A percentile compares a stretch with the other conserved stretches of the same genome.
Evolutionary conservation across 2,797 vertebrate species (phyloP).

Genomic region (Hephaestus fuliginosus): DNA sequence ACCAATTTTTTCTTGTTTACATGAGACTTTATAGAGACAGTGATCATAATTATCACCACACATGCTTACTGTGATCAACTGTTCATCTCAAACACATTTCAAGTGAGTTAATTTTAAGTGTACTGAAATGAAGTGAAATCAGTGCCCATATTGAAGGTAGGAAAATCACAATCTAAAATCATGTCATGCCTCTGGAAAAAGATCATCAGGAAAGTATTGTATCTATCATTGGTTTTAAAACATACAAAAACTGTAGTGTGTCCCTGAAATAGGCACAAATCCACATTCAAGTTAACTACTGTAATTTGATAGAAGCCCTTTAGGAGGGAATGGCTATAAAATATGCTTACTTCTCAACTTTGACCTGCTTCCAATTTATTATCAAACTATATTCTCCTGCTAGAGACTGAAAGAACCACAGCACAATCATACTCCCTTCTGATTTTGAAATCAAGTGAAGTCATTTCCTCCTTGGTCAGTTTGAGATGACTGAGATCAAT

Average conservation of each 20-base stretch:
- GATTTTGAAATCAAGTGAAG: background rate
- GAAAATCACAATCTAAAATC: background rate
- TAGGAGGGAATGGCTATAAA: background rate
- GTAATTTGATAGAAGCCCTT: background rate
- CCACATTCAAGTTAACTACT: background rate
- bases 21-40: background rate
- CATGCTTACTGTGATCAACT: background rate
- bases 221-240: background rate
- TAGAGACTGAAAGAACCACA: background rate
- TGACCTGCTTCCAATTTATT: background rate
- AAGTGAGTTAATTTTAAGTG: background rate
- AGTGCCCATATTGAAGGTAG: background rate
- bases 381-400: background rate
- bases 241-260: background rate
- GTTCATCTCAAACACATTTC: background rate
- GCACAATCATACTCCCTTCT: background rate
- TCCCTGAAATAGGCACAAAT: background rate
- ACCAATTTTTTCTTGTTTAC: background rate
- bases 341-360: background rate
- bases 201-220: background rate
- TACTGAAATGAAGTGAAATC: background rate
- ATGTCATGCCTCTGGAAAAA: background rate
- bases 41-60: background rate
- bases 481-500: background rate
- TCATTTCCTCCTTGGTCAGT: background rate